Evolutionary conservation across 1,140 invertebrate species (phyloP).

Genomic region (Limonius californicus): DNA sequence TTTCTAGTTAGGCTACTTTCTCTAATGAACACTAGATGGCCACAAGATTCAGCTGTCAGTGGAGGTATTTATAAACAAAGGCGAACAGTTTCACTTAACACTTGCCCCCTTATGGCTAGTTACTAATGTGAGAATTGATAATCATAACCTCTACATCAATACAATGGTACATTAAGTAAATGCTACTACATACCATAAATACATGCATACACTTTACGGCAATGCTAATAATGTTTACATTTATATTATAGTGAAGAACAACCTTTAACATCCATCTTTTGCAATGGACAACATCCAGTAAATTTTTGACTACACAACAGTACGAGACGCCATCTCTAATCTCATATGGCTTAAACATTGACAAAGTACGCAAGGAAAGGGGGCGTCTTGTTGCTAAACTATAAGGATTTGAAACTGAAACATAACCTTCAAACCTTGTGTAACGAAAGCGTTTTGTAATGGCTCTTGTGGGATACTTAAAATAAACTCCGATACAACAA

Average conservation of each 20-base stretch:
- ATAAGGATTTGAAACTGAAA: too few relatives aligned
- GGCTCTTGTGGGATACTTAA: too few relatives aligned
- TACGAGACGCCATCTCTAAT: neutral
- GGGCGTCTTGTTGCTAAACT: too few relatives aligned
- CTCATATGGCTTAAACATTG: too few relatives aligned
- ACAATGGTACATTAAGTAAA: neutral
- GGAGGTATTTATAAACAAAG: neutral
- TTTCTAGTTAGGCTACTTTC: too few relatives aligned
- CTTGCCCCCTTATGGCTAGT: constrained; percentile 14
- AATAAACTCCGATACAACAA: too few relatives aligned
- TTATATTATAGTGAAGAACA: neutral
- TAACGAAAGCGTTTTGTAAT: too few relatives aligned
- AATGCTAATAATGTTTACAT: neutral
- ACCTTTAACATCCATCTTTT: neutral
- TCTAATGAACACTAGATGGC: too few relatives aligned
- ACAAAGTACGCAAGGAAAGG: too few relatives aligned
- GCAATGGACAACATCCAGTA: neutral
- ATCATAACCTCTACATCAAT: neutral
- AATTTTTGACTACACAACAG: constrained; percentile 2
- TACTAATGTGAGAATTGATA: neutral
- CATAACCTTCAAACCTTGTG: too few relatives aligned
- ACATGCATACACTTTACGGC: neutral
- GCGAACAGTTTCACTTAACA: neutral
- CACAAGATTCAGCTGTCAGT: too few relatives aligned
- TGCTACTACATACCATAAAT: neutral